phyloP scores from a whole-genome alignment of 2,888 invertebrate species.

The Schizotus pectinicornis region DNA sequence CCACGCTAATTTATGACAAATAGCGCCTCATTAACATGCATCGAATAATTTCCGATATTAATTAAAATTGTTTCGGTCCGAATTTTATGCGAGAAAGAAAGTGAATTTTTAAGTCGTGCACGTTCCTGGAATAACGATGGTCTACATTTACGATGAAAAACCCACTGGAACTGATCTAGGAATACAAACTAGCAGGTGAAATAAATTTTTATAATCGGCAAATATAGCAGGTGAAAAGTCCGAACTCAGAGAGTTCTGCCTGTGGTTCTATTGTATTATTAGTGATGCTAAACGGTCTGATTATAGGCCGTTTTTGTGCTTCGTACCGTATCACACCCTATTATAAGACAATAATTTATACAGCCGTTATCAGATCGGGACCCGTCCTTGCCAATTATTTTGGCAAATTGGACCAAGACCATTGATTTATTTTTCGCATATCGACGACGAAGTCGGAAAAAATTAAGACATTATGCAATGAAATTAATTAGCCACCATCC shows the following conservation, averaged over 20 bases:
- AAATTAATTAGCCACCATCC: neutral
- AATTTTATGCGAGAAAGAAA: neutral
- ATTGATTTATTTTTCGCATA: constrained; percentile 15
- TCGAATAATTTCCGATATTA: constrained; percentile 4
- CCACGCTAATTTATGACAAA: constrained; percentile 13
- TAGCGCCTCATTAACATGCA: constrained; percentile 11
- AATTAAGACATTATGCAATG: constrained; percentile 20
- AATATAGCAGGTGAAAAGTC: constrained; percentile 37
- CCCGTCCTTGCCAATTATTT: constrained; percentile 24
- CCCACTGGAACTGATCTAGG: constrained; percentile 30
- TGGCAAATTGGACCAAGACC: constrained; percentile 12
- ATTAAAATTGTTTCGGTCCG: neutral
- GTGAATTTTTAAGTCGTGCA: neutral
- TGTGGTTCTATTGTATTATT: constrained; percentile 39
- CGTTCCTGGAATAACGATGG: neutral
- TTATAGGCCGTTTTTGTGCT: constrained; percentile 31
- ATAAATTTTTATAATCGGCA: constrained; percentile 34
- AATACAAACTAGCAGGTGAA: constrained; percentile 41
- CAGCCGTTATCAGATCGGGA: constrained; percentile 24
- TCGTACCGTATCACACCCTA: constrained; percentile 30
- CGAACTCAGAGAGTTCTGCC: constrained; percentile 34
- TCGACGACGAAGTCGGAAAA: constrained; percentile 1
- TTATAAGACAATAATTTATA: constrained; percentile 30
- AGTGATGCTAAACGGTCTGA: constrained; percentile 39
- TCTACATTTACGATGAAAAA: constrained; percentile 12